Evolutionary conservation across 2,888 invertebrate species (phyloP).

Genomic region (Halictus quadricinctus): DNA sequence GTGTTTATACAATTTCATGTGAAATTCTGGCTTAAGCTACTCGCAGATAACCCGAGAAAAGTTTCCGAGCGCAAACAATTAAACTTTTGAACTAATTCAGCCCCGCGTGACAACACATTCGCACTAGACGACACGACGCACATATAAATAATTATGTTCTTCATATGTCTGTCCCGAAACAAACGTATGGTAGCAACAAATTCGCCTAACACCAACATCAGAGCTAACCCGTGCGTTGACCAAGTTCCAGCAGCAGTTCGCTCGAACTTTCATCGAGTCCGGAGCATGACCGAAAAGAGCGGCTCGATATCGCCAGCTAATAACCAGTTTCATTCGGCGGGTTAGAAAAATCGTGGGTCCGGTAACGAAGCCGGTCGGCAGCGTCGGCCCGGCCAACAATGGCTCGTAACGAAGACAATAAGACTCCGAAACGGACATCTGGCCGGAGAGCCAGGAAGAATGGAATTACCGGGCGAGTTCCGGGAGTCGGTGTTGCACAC

Average conservation of each 20-base stretch:
- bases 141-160: too few relatives aligned
- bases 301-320: slow-evolving; percentile 2
- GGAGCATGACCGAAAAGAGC: background rate
- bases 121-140: too few relatives aligned
- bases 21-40: too few relatives aligned
- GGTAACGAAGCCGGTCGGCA: slow-evolving; percentile 8
- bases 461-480: slow-evolving; percentile 72
- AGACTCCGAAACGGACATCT: slow-evolving; percentile 56
- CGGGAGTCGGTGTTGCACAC: slow-evolving; percentile 74
- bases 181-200: background rate
- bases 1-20: too few relatives aligned
- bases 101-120: too few relatives aligned
- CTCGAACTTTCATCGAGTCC: background rate
- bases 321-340: slow-evolving; percentile 16
- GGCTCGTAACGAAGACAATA: slow-evolving; percentile 33
- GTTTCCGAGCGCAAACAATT: too few relatives aligned
- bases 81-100: too few relatives aligned
- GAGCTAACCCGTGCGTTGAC: background rate
- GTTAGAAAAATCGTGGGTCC: slow-evolving; percentile 2
- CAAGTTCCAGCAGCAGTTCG: background rate
- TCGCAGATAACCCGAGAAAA: too few relatives aligned
- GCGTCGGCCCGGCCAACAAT: slow-evolving; percentile 16
- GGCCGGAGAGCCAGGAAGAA: slow-evolving; percentile 53
- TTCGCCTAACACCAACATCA: too few relatives aligned
- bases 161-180: background rate